Base-by-base conservation (phyloP, 1,140 invertebrate species). In the Cephus cinctus region DNA sequence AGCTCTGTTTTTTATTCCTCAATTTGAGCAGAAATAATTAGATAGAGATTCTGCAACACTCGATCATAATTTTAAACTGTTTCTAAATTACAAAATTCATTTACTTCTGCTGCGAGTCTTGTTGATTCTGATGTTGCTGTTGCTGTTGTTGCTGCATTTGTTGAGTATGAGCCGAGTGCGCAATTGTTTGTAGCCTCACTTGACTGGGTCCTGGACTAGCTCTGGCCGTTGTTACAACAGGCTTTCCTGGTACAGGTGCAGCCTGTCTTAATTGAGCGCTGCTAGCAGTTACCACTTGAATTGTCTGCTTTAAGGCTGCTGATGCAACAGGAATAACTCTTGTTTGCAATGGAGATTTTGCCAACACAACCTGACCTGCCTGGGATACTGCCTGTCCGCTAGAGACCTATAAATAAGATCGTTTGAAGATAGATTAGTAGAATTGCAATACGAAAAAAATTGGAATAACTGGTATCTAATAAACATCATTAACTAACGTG, bases 321-420 rank as follows among this genome's bases (percentile, higher is more conserved):
- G 72, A 63, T 0, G 75, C 68, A 2, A 81, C 78, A 3, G 80
- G 78, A 40, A 81, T 80, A 1, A 80, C 73, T 40, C 79, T 61
- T 0, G 76, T 73, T 19, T 78, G 75, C 2, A 78, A 16, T 0
- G 71, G 71, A 6, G 75, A 73, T 34, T 77, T 77, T 2, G 71
- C 65, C 9, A 77, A 38, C 1, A 77, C 71, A 1, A 77, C 71
- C 49, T 76, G 75, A 30, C 65, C 65, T 11, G 71, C 39, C 40
- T 75, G 73, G n/a, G 71, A 63, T 8, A 58, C 57, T 1, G 61
- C 27, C 46, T 73, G 69, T 19, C 70, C 72, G 0, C 59, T 56
- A 0, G 71, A 70, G n/a, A 69, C 68, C 69, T 71, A 6, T n/a
- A 47, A 47, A 48, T 34, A n/a, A 20, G 9, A 25, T 40, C 3